These are phyloP conservation scores for Leuciscus idus DNA, from an alignment of 2,113 vertebrate species.

Conservation along the genomic window DNA sequence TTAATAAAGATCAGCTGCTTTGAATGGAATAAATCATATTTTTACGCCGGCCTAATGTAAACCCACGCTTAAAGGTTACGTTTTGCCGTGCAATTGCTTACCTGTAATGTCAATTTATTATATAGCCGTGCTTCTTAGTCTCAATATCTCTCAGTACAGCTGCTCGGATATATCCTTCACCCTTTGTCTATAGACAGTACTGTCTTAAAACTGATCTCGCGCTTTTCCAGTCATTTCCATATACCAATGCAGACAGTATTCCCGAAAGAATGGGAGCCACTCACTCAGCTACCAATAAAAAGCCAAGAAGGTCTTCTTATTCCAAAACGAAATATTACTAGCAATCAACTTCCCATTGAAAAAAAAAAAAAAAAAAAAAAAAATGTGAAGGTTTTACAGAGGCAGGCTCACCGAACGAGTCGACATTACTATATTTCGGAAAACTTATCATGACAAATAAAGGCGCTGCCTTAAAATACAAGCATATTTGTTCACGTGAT, in stretches of 20 bases:
- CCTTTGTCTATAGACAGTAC: constrained; percentile 97
- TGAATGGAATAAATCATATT: constrained; percentile 86
- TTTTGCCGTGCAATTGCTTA: constrained; percentile 96
- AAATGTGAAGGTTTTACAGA: constrained; percentile 66
- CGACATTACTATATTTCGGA: constrained; percentile 83
- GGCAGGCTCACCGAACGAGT: constrained; percentile 76
- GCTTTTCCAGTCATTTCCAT: constrained; percentile 96
- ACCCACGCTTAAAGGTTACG: constrained; percentile 88
- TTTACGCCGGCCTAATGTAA: constrained; percentile 81
- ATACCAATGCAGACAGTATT: constrained; percentile 93
- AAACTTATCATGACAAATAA: constrained; percentile 93
- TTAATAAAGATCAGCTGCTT: constrained; percentile 82
- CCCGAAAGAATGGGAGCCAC: constrained; percentile 96
- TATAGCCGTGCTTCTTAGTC: constrained; percentile 85
- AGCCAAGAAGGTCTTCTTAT: constrained; percentile 85
- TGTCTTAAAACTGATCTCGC: constrained; percentile 99
- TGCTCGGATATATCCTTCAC: constrained; percentile 93
- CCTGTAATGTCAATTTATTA: constrained; percentile 98
- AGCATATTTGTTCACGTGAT: constrained; percentile 99
- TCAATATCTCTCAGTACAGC: constrained; percentile 85
- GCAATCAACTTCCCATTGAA: constrained; percentile 78
- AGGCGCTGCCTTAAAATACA: constrained; percentile 93
- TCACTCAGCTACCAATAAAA: constrained; percentile 98
- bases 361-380: constrained; percentile 66
- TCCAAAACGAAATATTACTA: constrained; percentile 76